Percentiles rank a stretch among this genome's conserved stretches.
phyloP scores from a whole-genome alignment of 2,797 vertebrate genomes.

The Nasua narica region DNA sequence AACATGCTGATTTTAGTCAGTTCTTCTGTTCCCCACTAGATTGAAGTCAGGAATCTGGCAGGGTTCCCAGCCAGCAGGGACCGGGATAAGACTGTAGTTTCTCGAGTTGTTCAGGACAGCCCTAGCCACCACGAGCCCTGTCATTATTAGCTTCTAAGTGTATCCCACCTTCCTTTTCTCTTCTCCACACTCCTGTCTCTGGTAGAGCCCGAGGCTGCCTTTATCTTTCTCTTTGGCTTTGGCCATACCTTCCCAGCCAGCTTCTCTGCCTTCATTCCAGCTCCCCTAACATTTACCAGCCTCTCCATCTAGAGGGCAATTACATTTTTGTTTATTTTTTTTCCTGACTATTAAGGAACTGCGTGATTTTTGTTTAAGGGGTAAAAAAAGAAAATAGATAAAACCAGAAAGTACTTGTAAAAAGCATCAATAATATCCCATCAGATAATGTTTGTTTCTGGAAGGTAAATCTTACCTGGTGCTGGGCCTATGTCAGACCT shows the following conservation, averaged over 20 bases:
- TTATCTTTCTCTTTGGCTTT: not conserved
- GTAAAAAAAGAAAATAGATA: not conserved
- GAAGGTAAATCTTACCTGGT: not conserved
- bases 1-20: not conserved
- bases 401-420: not conserved
- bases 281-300: not conserved
- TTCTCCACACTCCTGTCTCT: not conserved
- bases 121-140: not conserved
- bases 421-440: not conserved
- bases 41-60: not conserved
- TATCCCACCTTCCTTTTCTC: not conserved
- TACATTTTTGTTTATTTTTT: not conserved
- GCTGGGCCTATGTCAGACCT: not conserved
- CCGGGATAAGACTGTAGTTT: not conserved
- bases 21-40: not conserved
- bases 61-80: fast-evolving
- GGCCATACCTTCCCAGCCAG: not conserved
- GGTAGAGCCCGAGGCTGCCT: not conserved
- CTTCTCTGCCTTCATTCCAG: not conserved
- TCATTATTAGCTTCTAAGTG: not conserved
- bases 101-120: not conserved
- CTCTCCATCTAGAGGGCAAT: not conserved
- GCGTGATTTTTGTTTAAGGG: not conserved
- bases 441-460: not conserved
- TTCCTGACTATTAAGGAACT: not conserved